These are phyloP conservation scores for Saxidomus purpurata DNA, from an alignment of 1,140 invertebrate genomes.

Conservation along the genomic window DNA sequence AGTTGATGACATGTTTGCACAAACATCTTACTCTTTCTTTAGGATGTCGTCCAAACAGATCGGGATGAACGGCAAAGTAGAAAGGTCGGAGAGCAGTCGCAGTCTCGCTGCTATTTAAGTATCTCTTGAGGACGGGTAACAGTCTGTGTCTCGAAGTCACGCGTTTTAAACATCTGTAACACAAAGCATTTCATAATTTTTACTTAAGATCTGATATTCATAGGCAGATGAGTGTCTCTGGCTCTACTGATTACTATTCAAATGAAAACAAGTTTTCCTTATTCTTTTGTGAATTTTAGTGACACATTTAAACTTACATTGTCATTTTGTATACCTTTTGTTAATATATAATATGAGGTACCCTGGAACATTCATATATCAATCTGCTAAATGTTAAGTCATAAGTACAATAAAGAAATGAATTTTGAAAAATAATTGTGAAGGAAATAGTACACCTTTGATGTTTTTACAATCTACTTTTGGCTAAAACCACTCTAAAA, in stretches of 20 bases:
- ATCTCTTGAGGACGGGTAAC: not conserved
- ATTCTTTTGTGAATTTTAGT: too few species aligned
- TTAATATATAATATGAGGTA: too few species aligned
- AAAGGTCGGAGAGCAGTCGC: slow-evolving; percentile 94
- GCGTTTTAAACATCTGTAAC: not conserved
- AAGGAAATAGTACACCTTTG: too few species aligned
- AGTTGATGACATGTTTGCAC: too few species aligned
- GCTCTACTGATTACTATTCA: not conserved
- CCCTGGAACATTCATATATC: too few species aligned
- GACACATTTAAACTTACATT: too few species aligned
- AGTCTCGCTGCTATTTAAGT: slow-evolving; percentile 74
- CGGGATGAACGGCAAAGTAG: slow-evolving; percentile 98
- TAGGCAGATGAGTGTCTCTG: not conserved
- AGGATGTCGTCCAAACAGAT: slow-evolving; percentile 96
- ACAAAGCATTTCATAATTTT: not conserved
- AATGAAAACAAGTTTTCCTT: not conserved
- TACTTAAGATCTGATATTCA: not conserved
- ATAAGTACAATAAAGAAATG: too few species aligned
- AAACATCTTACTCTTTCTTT: slow-evolving; percentile 92
- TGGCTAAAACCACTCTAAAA: too few species aligned
- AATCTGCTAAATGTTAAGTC: too few species aligned
- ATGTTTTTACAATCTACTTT: too few species aligned
- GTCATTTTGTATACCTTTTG: too few species aligned
- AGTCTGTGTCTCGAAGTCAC: not conserved
- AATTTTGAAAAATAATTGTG: too few species aligned